phyloP scores from a whole-genome alignment of 2,888 invertebrate genomes.

The Apamea crenata region DNA sequence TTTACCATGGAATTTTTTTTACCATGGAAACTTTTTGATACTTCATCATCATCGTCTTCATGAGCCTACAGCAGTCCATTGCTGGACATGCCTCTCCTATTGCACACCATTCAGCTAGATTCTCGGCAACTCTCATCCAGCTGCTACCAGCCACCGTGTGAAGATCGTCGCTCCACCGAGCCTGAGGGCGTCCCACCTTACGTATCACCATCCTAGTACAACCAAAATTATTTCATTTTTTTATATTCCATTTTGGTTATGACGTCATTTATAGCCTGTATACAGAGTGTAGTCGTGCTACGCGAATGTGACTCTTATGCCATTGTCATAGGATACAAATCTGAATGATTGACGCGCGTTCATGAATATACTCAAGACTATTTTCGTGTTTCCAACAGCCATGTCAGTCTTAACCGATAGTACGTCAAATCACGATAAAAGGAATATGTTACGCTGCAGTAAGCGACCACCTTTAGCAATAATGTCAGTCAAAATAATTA shows the following conservation, averaged over 20 bases:
- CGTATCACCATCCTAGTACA: not conserved
- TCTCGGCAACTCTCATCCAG: not conserved
- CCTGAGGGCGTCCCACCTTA: not conserved
- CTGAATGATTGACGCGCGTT: not conserved
- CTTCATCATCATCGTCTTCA: not conserved
- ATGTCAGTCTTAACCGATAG: not conserved
- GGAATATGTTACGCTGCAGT: constrained; percentile 29
- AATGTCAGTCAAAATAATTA: constrained; percentile 49
- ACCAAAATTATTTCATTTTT: not conserved
- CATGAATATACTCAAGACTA: not conserved
- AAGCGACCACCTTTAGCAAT: constrained; percentile 26
- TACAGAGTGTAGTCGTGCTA: not conserved
- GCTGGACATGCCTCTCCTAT: not conserved
- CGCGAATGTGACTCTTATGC: not conserved
- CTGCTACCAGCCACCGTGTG: not conserved
- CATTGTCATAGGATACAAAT: not conserved
- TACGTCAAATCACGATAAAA: not conserved
- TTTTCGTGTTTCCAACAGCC: not conserved
- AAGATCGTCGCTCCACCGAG: not conserved
- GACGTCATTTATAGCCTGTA: no score
- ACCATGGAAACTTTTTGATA: not conserved
- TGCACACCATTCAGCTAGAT: no score
- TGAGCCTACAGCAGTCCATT: not conserved
- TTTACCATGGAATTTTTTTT: no score
- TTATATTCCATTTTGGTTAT: constrained; percentile 2